A percentile compares a stretch with the other conserved stretches of the same genome.
Evolutionary conservation across 2,113 vertebrate genomes (phyloP).

Genomic region (Peromyscus leucopus): DNA sequence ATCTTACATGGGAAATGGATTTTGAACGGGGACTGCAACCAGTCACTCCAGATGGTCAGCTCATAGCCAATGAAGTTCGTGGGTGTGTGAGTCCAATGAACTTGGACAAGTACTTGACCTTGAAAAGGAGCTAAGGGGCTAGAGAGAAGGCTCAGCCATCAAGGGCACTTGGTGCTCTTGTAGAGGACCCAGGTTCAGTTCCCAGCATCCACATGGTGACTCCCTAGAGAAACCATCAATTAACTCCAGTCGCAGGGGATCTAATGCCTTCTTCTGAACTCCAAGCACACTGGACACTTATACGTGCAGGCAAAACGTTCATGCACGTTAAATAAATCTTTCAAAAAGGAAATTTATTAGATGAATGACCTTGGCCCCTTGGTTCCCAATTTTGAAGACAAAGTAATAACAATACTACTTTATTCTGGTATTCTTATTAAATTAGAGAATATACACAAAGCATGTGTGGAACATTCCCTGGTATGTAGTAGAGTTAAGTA

Average conservation of each 20-base stretch:
- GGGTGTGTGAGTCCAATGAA: not conserved
- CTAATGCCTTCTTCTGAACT: not conserved
- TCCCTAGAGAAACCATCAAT: not conserved
- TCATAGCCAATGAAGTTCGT: not conserved
- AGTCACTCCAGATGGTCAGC: too few species aligned
- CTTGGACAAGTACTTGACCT: not conserved
- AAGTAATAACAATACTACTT: not conserved
- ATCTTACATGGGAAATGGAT: not conserved
- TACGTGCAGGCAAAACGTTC: not conserved
- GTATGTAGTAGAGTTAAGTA: not conserved
- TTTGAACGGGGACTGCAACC: not conserved
- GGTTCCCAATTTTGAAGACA: not conserved
- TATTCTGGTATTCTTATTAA: not conserved
- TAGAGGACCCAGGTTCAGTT: not conserved
- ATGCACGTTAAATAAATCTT: not conserved
- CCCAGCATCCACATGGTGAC: not conserved
- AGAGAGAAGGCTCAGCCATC: not conserved
- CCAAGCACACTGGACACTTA: not conserved
- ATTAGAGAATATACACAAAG: slow-evolving; percentile 4
- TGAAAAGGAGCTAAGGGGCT: not conserved
- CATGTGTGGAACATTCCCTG: not conserved
- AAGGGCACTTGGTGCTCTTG: not conserved
- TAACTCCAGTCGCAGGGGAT: not conserved
- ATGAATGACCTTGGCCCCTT: not conserved
- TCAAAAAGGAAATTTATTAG: not conserved